These are phyloP conservation scores for Nannoperca obscura DNA, from an alignment of 2,797 vertebrate genomes.

Conservation along the genomic window DNA sequence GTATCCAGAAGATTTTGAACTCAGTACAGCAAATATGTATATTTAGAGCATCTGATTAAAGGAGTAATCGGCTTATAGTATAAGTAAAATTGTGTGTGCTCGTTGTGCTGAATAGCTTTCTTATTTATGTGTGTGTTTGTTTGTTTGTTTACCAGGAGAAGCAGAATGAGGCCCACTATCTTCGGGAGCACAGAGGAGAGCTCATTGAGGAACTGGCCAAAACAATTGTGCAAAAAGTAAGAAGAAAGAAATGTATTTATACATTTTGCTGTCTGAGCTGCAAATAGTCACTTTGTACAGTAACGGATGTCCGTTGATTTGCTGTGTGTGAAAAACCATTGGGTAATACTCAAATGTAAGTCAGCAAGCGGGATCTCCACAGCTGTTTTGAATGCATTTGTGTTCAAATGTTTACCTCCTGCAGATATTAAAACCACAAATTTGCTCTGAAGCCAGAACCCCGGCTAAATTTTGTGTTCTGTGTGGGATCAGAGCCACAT, in stretches of 20 bases:
- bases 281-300: not conserved
- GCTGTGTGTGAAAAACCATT: not conserved
- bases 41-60: constrained; percentile 32
- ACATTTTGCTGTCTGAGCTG: not conserved
- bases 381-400: not conserved
- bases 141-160: constrained; percentile 86
- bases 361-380: not conserved
- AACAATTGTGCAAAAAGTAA: constrained; percentile 94
- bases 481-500: not conserved
- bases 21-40: constrained; percentile 30
- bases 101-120: constrained; percentile 8
- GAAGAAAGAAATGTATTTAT: not conserved
- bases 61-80: constrained; percentile 47
- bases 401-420: not conserved
- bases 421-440: not conserved
- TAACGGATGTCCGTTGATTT: constrained; percentile 14
- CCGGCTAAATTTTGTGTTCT: not conserved
- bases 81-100: constrained; percentile 7
- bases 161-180: constrained; percentile 92
- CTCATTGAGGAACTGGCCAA: constrained; percentile 93
- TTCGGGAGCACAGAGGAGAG: constrained; percentile 92
- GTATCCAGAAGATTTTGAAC: constrained; percentile 42
- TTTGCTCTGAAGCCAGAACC: not conserved
- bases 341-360: not conserved
- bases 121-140: constrained; percentile 30